Conservation (phyloP, 2,888 invertebrate species). For the Epinotia demarniana region DNA sequence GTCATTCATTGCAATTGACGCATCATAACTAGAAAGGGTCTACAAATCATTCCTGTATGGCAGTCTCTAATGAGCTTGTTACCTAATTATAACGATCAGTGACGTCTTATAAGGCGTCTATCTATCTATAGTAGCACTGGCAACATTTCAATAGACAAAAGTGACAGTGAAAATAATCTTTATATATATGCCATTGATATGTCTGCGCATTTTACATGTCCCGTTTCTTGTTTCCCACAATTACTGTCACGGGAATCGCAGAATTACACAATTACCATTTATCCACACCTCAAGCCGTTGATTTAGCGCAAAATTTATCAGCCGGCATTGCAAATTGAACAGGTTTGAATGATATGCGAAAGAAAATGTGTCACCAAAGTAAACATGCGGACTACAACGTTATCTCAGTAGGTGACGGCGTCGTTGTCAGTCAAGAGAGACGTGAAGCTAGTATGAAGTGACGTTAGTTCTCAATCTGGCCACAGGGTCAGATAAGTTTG, state of each 20-base stretch:
- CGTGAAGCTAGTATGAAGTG: not conserved
- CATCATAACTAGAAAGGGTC: conserved; percentile 23
- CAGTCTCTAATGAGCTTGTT: conserved; percentile 28
- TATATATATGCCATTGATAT: conserved; percentile 55
- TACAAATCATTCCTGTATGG: conserved; percentile 42
- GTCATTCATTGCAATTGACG: not conserved
- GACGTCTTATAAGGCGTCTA: conserved; percentile 31
- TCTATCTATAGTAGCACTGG: not conserved
- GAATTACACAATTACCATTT: conserved; percentile 62
- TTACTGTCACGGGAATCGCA: conserved; percentile 57
- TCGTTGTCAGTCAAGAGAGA: conserved; percentile 39
- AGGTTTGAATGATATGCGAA: conserved; percentile 55
- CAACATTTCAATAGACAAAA: conserved; percentile 30
- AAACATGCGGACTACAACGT: conserved; percentile 47
- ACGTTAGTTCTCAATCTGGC: not conserved
- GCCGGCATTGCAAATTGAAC: conserved; percentile 62
- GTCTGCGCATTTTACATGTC: conserved; percentile 50
- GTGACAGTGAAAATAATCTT: conserved; percentile 2
- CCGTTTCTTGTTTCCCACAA: conserved; percentile 49
- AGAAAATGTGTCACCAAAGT: conserved; percentile 61
- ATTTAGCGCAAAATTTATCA: conserved; percentile 65
- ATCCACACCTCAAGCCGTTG: conserved; percentile 65
- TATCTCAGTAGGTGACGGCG: conserved; percentile 49
- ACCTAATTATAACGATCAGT: conserved; percentile 30
- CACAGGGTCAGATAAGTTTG: conserved; percentile 19